Percentiles rank a stretch among this genome's conserved stretches.
phyloP scores from a whole-genome alignment of 2,888 invertebrate genomes.

The Eupsilia transversa region DNA sequence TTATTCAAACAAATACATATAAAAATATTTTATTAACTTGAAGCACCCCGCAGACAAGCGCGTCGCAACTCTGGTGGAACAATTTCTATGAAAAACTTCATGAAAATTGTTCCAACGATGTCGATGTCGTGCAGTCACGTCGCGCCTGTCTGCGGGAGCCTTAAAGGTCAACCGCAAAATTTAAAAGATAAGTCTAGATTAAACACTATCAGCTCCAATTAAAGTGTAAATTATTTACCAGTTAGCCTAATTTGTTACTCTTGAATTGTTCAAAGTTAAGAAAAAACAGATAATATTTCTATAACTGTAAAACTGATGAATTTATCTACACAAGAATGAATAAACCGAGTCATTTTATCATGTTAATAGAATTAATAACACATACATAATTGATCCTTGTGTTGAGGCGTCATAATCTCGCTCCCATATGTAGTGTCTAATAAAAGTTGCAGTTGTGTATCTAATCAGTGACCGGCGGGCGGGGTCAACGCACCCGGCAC shows the following conservation, averaged over 20 bases:
- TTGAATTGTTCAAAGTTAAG: not conserved
- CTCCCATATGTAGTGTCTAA: conserved; percentile 66
- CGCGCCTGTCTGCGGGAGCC: too few species aligned
- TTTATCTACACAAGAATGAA: conserved; percentile 1
- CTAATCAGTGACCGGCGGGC: conserved; percentile 78
- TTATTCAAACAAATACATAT: not conserved
- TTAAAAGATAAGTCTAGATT: not conserved
- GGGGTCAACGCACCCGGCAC: conserved; percentile 77
- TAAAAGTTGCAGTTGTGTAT: conserved; percentile 78
- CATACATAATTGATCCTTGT: conserved; percentile 42
- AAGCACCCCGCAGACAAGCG: too few species aligned
- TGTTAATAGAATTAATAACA: conserved; percentile 36
- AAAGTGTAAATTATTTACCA: not conserved
- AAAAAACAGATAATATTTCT: not conserved
- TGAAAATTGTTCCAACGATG: too few species aligned
- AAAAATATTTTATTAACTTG: not conserved
- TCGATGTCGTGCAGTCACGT: too few species aligned
- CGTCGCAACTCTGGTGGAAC: too few species aligned
- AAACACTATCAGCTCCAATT: not conserved
- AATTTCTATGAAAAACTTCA: too few species aligned
- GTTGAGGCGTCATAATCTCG: conserved; percentile 52
- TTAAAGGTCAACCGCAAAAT: conserved; percentile 6
- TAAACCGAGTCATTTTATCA: conserved; percentile 1
- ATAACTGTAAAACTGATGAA: not conserved
- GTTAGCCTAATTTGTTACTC: not conserved